Percentiles rank a stretch among this genome's conserved stretches.
Evolutionary conservation across 2,888 invertebrate genomes (phyloP).

Genomic region (Maniola hyperantus): DNA sequence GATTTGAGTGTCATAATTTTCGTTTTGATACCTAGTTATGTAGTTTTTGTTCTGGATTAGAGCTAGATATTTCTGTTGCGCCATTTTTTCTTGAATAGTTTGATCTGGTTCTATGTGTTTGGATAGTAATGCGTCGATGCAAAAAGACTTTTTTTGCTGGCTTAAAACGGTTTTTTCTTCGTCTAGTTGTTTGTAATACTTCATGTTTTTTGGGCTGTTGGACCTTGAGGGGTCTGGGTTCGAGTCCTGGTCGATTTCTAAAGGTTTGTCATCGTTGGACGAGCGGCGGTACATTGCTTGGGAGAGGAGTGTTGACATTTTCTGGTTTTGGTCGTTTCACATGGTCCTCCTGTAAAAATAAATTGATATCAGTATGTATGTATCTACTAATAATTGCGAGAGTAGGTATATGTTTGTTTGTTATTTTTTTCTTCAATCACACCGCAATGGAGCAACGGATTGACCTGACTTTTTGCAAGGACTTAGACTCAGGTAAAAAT

Average conservation of each 20-base stretch:
- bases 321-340: slow-evolving; percentile 29
- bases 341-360: slow-evolving; percentile 40
- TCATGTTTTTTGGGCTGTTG: slow-evolving; percentile 70
- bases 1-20: slow-evolving; percentile 74
- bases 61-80: slow-evolving; percentile 68
- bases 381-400: too few relatives aligned
- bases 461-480: too few relatives aligned
- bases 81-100: slow-evolving; percentile 62
- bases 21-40: slow-evolving; percentile 64
- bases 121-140: slow-evolving; percentile 94
- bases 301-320: slow-evolving; percentile 56
- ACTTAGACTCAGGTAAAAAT: too few relatives aligned
- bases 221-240: slow-evolving; percentile 63
- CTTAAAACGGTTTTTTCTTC: slow-evolving; percentile 71
- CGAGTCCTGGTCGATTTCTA: slow-evolving; percentile 69
- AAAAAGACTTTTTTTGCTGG: slow-evolving; percentile 89
- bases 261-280: slow-evolving; percentile 58
- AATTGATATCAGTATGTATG: background rate
- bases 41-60: slow-evolving; percentile 72
- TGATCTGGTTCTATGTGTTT: slow-evolving; percentile 66
- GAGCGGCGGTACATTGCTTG: slow-evolving; percentile 62
- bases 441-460: too few relatives aligned
- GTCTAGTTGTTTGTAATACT: slow-evolving; percentile 57
- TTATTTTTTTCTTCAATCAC: too few relatives aligned
- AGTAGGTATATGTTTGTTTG: too few relatives aligned